Percentiles rank a stretch among this genome's conserved stretches.
Evolutionary conservation across 2,113 vertebrate species (phyloP).

Genomic region (Neomonachus schauinslandi): DNA sequence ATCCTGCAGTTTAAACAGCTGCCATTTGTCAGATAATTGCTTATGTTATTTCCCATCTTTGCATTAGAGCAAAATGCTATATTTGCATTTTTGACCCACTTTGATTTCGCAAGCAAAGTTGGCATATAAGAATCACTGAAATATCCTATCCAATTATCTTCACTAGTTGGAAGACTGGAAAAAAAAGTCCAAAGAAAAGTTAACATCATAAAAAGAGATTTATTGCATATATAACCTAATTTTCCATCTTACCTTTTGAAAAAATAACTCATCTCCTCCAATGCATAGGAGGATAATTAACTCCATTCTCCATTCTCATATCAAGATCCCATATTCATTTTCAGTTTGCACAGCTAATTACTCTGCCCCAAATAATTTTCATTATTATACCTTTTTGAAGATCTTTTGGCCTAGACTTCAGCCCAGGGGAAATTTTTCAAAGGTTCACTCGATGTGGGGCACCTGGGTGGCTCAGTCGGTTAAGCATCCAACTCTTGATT

Average conservation of each 20-base stretch:
- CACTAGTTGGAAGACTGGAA: neutral
- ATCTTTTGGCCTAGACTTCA: neutral
- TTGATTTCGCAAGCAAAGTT: constrained; percentile 66
- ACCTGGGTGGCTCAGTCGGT: neutral
- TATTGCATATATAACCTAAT: neutral
- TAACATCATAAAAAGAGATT: constrained; percentile 26
- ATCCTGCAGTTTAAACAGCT: constrained; percentile 77
- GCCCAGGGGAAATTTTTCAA: neutral
- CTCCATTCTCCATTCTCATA: neutral
- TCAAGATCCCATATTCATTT: neutral
- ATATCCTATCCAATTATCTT: constrained; percentile 52
- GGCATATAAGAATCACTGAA: constrained; percentile 48
- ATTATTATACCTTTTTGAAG: neutral
- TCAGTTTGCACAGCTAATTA: neutral
- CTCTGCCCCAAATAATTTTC: neutral
- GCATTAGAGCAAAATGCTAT: constrained; percentile 64
- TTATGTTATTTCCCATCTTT: constrained; percentile 74
- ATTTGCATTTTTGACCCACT: constrained; percentile 69
- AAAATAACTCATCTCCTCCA: neutral
- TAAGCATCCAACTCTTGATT: neutral
- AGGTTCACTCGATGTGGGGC: neutral
- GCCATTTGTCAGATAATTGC: constrained; percentile 76
- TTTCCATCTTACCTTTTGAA: neutral
- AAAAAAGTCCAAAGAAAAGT: neutral
- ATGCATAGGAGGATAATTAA: neutral